Base-by-base conservation (phyloP, 2,888 invertebrate genomes). In the Biston stratarius region DNA sequence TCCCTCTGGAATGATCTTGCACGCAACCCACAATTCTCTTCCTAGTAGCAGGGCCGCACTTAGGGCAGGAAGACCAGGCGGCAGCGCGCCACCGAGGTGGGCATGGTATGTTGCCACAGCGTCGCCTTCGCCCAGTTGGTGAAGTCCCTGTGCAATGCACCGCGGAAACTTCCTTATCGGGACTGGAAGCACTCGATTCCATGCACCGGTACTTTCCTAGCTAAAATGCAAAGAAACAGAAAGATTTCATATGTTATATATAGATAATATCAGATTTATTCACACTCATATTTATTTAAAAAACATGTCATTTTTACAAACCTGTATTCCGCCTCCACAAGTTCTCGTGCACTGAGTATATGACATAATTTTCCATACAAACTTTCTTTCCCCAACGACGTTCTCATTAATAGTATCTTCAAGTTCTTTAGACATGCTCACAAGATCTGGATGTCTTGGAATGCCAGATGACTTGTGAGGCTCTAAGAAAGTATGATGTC, bases 301-400 rank as follows among this genome's bases (percentile, higher is more conserved):
- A 47, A 10, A 7, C 12, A 44, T 6, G 8, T 7, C n/a, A 2
- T 45, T 11, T 45, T n/a, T 7, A 45, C 14, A n/a, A 38, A 95
- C 95, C 90, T 97, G 97, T 48, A 95, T 90, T 93, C 97, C 97
- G 83, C 97, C 97, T 0, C 97, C 98, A 80, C 98, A 98, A 38
- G 96, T 95, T 79, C 96, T 95, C 0, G 97, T 96, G 83, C 98
- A 98, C 7, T 96, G 95, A 11, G 96, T 96, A 76, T 96, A 96
- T 0, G 97, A 97, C 1, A 96, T 90, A 40, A 97, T 95, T 84
- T 96, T 97, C 98, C 98, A 98, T 3, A 94, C 83, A 83, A 96
- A 97, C 77, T 92, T 95, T 73, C 95, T 94, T 12, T 78, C 81
- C 1, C 88, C 89, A 7, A 88, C 79, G 42, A 90, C 87, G 81